phyloP scores from a whole-genome alignment of 2,797 vertebrate species.

The Alosa sapidissima region DNA sequence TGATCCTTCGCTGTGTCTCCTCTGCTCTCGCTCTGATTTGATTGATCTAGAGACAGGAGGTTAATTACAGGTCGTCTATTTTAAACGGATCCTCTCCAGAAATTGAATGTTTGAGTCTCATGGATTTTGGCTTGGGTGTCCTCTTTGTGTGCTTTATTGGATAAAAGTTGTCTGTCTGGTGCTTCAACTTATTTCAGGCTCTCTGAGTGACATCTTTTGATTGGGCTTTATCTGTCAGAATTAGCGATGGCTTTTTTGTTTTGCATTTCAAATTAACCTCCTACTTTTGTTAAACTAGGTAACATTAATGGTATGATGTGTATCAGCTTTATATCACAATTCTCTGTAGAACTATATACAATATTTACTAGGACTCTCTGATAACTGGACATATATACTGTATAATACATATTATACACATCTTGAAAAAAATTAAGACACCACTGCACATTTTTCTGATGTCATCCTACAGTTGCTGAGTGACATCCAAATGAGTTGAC shows the following conservation, averaged over 20 bases:
- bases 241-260: neutral
- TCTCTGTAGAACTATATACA: too few species aligned
- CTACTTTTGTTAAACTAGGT: neutral
- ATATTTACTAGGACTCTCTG: neutral
- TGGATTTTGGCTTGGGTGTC: constrained; percentile 24
- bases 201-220: constrained; percentile 7
- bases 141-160: constrained; percentile 22
- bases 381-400: too few species aligned
- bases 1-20: constrained; percentile 22
- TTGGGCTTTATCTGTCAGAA: constrained; percentile 6
- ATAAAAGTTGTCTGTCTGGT: constrained; percentile 19
- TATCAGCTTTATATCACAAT: too few species aligned
- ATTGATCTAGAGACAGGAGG: constrained; percentile 28
- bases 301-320: neutral
- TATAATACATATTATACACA: too few species aligned
- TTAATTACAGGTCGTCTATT: constrained; percentile 32
- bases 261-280: constrained; percentile 15
- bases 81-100: constrained; percentile 26
- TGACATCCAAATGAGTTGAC: too few species aligned
- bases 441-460: too few species aligned
- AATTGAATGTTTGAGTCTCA: constrained; percentile 26
- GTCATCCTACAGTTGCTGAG: too few species aligned
- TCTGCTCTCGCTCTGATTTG: constrained; percentile 23
- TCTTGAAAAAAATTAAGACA: too few species aligned
- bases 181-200: constrained; percentile 18